Base-by-base conservation (phyloP, 2,797 vertebrate genomes). In the Sebastes taczanowskii region DNA sequence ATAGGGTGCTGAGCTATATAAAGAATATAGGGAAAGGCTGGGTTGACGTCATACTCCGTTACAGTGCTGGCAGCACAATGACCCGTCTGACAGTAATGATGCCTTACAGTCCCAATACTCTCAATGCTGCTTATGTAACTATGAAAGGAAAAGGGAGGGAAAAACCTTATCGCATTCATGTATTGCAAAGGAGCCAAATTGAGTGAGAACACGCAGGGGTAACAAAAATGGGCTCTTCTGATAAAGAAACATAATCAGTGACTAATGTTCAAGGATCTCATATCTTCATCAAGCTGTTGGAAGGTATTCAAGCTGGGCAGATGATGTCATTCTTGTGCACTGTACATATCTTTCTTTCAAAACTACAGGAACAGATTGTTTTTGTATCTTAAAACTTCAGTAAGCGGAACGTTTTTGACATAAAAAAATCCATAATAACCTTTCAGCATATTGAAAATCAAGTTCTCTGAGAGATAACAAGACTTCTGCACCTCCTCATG, bases 51-150 rank as follows among this genome's bases (percentile, higher is more conserved):
- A 87, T 42, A 23, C 46, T 76, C 61, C 29, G 55, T 80, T 82
- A 49, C 30, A 75, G 60, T 27, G 62, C 76, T 82, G 74, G 65
- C 82, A 78, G 73, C 77, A 67, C 34, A 78, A 65, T 80, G 71
- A 86, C 79, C 84, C 52, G 66, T 62, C 82, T 81, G 67, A 88
- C 81, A 74, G 75, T 70, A 89, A 89, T 78, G 76, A 86, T 66
- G 77, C 86, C 76, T 82, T 23, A 5, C 78, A 83, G 88, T 82
- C 59, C 77, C 27, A 72, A 81, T 78, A 82, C 74, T 77, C 72
- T 76, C 77, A 83, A 80, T 69, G 65, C 67, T 74, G 78, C 53
- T 89, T 86, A 84, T 77, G 80, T 85, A 80, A 89, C 72, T 34
- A 72, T 34, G 27, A 75, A 72, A 58, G 34, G 25, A 68, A 65